phyloP scores from a whole-genome alignment of 2,888 invertebrate species.

The Tachina fera region DNA sequence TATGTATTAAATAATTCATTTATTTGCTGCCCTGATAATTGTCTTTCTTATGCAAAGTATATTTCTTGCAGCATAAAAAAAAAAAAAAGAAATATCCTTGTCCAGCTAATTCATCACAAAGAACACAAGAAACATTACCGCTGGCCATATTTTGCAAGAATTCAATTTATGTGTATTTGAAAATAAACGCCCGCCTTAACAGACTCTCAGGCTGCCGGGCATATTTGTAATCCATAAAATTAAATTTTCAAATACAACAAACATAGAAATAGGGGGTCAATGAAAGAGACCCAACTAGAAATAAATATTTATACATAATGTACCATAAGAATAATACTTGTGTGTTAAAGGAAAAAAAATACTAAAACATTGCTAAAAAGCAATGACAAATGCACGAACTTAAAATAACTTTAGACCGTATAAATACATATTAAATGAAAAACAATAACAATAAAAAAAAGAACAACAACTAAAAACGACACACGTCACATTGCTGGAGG shows the following conservation, averaged over 20 bases:
- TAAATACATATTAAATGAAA: slow-evolving; percentile 58
- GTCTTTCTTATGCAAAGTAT: slow-evolving; percentile 42
- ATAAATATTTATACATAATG: not conserved
- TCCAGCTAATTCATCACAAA: not conserved
- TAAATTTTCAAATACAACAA: slow-evolving; percentile 58
- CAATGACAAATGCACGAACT: slow-evolving; percentile 70
- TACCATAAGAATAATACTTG: slow-evolving; percentile 3
- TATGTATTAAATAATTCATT: not conserved
- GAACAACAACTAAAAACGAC: slow-evolving; percentile 26
- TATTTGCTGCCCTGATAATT: not conserved
- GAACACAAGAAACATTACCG: slow-evolving; percentile 3
- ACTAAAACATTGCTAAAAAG: slow-evolving; percentile 42
- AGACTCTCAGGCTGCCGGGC: slow-evolving; percentile 58
- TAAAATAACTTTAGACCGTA: slow-evolving; percentile 65
- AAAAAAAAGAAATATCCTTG: slow-evolving; percentile 9
- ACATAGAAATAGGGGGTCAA: slow-evolving; percentile 52
- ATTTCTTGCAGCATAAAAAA: slow-evolving; percentile 17
- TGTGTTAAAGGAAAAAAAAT: not conserved
- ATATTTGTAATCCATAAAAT: slow-evolving; percentile 59
- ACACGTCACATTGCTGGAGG: slow-evolving; percentile 55
- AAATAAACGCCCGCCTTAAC: slow-evolving; percentile 53
- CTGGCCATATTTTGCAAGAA: slow-evolving; percentile 26
- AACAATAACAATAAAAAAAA: slow-evolving; percentile 18
- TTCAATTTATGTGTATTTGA: slow-evolving; percentile 67
- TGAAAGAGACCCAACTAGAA: slow-evolving; percentile 25